These are phyloP conservation scores for Selenia dentaria DNA, from an alignment of 2,888 invertebrate species.

Conservation along the genomic window DNA sequence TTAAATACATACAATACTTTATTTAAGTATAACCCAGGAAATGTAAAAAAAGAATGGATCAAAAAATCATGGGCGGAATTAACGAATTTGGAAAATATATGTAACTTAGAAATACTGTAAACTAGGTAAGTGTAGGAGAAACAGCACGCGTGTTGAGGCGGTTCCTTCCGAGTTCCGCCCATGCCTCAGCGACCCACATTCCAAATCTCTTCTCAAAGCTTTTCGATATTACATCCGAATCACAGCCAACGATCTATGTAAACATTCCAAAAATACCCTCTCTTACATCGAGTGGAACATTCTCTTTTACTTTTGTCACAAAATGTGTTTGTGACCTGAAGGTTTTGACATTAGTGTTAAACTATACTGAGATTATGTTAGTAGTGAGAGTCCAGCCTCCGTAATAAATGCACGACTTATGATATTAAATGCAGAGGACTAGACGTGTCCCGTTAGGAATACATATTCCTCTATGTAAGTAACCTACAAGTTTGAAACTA, in stretches of 20 bases:
- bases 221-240: conserved; percentile 56
- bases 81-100: neutral
- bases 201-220: conserved; percentile 29
- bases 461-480: conserved; percentile 3
- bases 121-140: neutral
- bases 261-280: conserved; percentile 59
- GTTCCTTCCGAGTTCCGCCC: conserved; percentile 6
- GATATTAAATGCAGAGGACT: conserved; percentile 15
- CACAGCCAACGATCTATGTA: conserved; percentile 69
- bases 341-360: neutral
- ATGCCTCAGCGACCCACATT: conserved; percentile 12
- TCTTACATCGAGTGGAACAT: conserved; percentile 20
- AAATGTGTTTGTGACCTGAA: neutral
- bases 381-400: conserved; percentile 5
- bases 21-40: conserved; percentile 25
- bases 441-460: conserved; percentile 12
- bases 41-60: conserved; percentile 21
- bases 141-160: neutral
- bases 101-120: neutral
- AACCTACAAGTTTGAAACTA: conserved; percentile 7
- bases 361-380: neutral
- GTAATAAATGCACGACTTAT: conserved; percentile 13
- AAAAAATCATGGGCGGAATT: conserved; percentile 29
- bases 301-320: neutral
- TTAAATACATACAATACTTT: conserved; percentile 33